Evolutionary conservation across 2,797 vertebrate genomes (phyloP).

Genomic region (Petrocephalus schoutedeni): DNA sequence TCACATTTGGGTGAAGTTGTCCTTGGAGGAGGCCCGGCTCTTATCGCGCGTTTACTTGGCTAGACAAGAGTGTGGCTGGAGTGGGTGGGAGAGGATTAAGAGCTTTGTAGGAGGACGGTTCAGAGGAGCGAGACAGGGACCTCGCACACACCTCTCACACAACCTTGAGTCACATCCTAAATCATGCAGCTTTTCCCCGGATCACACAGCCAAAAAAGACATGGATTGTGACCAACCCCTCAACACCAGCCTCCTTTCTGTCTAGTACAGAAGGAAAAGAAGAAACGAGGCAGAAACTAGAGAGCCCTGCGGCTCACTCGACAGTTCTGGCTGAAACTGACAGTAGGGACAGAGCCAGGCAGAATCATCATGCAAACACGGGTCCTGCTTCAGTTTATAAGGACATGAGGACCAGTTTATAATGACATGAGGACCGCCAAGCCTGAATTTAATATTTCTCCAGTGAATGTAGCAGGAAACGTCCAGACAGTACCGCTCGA

Average conservation of each 20-base stretch:
- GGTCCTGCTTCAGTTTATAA: background rate
- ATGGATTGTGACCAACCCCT: slow-evolving; percentile 37
- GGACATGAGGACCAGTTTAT: slow-evolving; percentile 9
- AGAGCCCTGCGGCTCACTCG: slow-evolving; percentile 49
- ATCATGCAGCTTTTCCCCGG: slow-evolving; percentile 43
- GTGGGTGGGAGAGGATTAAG: slow-evolving; percentile 43
- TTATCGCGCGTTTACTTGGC: slow-evolving; percentile 24
- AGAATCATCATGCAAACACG: slow-evolving; percentile 14
- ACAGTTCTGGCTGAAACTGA: slow-evolving; percentile 46
- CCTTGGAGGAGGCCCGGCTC: slow-evolving; percentile 19
- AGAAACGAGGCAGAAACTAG: slow-evolving; percentile 50
- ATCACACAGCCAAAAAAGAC: slow-evolving; percentile 29
- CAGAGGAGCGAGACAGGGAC: background rate
- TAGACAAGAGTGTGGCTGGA: slow-evolving; percentile 34
- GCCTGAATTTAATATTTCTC: slow-evolving; percentile 34
- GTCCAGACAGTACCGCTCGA: background rate
- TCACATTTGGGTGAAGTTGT: slow-evolving; percentile 58
- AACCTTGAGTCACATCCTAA: slow-evolving; percentile 47
- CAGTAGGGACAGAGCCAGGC: slow-evolving; percentile 36
- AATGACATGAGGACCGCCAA: slow-evolving; percentile 13
- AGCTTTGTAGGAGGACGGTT: slow-evolving; percentile 40
- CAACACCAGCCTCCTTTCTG: slow-evolving; percentile 41
- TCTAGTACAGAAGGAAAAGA: slow-evolving; percentile 36
- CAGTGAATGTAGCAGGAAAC: background rate
- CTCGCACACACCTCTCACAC: slow-evolving; percentile 25